These are phyloP conservation scores for Agrochola macilenta DNA, from an alignment of 2,888 invertebrate species.

Conservation along the genomic window DNA sequence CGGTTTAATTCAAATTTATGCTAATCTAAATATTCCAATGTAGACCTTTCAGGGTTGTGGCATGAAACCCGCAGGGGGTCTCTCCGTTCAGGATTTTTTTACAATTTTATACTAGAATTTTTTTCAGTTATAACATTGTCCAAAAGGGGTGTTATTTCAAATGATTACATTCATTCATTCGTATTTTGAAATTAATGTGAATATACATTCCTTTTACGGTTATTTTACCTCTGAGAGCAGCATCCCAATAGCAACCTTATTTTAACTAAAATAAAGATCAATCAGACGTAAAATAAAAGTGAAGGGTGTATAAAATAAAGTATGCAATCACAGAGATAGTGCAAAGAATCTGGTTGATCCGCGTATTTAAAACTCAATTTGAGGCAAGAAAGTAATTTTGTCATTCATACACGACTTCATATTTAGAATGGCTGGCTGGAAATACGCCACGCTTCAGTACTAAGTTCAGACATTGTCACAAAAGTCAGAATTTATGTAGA, in stretches of 20 bases:
- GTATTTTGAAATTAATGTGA: conserved; percentile 2
- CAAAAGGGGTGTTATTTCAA: not conserved
- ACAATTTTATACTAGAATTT: not conserved
- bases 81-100: conserved; percentile 6
- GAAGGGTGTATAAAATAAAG: not conserved
- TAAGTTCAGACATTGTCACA: not conserved
- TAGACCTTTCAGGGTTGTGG: conserved; percentile 30
- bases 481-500: conserved; percentile 1
- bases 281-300: too few relatives aligned
- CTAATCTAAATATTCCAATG: conserved; percentile 64
- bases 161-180: not conserved
- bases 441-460: not conserved
- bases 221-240: not conserved
- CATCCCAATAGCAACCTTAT: not conserved
- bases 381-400: not conserved
- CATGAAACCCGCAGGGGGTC: not conserved
- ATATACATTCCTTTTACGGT: too few relatives aligned
- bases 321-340: too few relatives aligned
- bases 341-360: not conserved
- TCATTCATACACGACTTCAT: not conserved
- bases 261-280: not conserved
- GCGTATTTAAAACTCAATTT: not conserved
- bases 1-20: conserved; percentile 83
- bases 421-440: not conserved
- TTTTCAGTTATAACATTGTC: not conserved